Percentiles rank a stretch among this genome's conserved stretches.
Evolutionary conservation across 2,113 vertebrate genomes (phyloP).

Genomic region (Gobiocypris rarus): DNA sequence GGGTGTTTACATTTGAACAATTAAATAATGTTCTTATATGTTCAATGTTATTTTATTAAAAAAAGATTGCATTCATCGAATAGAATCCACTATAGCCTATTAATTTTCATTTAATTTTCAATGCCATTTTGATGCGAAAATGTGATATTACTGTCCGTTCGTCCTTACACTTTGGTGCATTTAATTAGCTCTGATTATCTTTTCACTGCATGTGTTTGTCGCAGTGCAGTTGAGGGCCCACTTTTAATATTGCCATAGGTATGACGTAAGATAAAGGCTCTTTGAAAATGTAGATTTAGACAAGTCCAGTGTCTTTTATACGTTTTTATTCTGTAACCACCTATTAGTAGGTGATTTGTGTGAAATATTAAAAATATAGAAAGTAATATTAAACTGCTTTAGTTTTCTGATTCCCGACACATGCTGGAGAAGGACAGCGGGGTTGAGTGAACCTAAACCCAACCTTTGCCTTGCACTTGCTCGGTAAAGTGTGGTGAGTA

Average conservation of each 20-base stretch:
- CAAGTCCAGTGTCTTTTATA: neutral
- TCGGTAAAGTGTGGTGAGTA: neutral
- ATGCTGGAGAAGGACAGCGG: neutral
- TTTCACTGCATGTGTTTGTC: neutral
- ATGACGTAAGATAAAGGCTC: neutral
- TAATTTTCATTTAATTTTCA: neutral
- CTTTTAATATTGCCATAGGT: neutral
- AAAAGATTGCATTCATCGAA: too few relatives aligned
- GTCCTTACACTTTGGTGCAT: neutral
- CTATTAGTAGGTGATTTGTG: neutral
- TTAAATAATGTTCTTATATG: neutral
- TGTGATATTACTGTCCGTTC: neutral
- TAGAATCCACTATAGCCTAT: neutral
- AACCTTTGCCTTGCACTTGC: conserved; percentile 56
- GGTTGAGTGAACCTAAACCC: conserved; percentile 33
- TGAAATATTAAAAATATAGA: neutral
- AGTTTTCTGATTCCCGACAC: neutral
- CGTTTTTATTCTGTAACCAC: neutral
- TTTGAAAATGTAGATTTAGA: neutral
- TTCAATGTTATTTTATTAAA: too few relatives aligned
- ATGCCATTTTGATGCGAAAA: neutral
- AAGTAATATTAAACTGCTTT: neutral
- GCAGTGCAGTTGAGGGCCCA: neutral
- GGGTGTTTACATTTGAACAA: neutral
- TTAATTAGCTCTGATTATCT: neutral